Percentiles rank a stretch among this genome's conserved stretches.
Evolutionary conservation across 2,113 vertebrate genomes (phyloP).

Genomic region (Vanacampus margaritifer): DNA sequence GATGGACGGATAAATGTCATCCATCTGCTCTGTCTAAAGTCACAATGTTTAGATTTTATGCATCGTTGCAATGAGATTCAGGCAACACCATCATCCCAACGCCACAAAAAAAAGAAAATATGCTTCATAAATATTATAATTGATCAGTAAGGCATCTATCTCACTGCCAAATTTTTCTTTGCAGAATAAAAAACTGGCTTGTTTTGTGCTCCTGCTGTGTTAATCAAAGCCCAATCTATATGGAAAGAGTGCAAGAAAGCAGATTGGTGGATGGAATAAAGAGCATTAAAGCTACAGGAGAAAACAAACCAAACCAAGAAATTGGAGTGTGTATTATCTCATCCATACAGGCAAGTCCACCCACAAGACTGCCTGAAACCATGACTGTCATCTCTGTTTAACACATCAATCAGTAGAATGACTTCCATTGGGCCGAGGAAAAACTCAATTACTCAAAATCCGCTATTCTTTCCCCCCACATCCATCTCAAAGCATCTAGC

Average conservation of each 20-base stretch:
- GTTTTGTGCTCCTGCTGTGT: constrained; percentile 10
- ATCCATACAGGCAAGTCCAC: constrained; percentile 10
- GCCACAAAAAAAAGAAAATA: neutral
- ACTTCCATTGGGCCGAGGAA: constrained; percentile 7
- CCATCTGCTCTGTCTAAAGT: neutral
- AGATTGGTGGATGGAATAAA: constrained; percentile 10
- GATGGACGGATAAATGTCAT: neutral
- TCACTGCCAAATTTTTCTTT: neutral
- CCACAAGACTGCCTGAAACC: constrained; percentile 11
- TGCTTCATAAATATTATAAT: neutral
- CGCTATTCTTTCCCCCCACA: neutral
- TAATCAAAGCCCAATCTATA: constrained; percentile 17
- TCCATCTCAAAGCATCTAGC: neutral
- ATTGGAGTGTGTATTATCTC: constrained; percentile 13
- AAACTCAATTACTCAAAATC: constrained; percentile 18
- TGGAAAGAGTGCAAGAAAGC: constrained; percentile 19
- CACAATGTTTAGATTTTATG: neutral
- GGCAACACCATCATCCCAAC: neutral
- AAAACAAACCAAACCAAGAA: constrained; percentile 9
- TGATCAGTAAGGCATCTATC: neutral
- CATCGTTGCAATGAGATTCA: neutral
- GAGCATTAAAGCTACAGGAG: constrained; percentile 13
- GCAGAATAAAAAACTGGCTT: neutral
- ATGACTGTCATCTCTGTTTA: constrained; percentile 10
- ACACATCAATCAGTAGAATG: constrained; percentile 14